Base-by-base conservation (phyloP, 2,113 vertebrate species). In the Regulus satrapa region DNA sequence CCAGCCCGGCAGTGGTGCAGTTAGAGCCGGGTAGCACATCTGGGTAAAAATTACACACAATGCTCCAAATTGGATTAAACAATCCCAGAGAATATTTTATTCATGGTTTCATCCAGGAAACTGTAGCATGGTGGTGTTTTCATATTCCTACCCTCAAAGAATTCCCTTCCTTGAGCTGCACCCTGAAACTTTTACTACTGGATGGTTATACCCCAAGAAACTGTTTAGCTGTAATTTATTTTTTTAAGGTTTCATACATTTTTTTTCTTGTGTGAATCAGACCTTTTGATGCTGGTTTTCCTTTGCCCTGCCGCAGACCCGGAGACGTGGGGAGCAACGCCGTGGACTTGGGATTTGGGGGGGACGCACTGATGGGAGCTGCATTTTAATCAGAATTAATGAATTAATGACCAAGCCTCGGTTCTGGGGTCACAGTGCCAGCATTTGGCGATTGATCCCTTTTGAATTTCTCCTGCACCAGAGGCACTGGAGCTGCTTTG, bases 361-460 rank as follows among this genome's bases (percentile, higher is more conserved):
- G 51, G 5, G 2, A 12, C 14, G 1, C 46, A 2, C 3, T 2
- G 36, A 9, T 40, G 69, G n/a, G 24, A 4, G 34, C 71, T 36
- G 75, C 43, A 5, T 84, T 92, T 89, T 59, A 61, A 59, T 88
- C 3, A 5, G 36, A 6, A 48, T 14, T 51, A 28, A 51, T 3
- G 36, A 6, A 48, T 14, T 51, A 28, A 51, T 3, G 31, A 4
- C 18, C 20, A 1, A 5, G 5, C 2, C 43, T n/a, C 36, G 1
- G 0, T 45, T 71, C 28, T 8, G 20, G 46, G 52, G 34, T 56
- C 20, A 4, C 14, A 1, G 2, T 5, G 59, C 10, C 59, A n/a
- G 0, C 32, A 0, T 43, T 62, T 75, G 18, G 7, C 12, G 5
- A 0, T 8, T 8, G n/a, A 3, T 3, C 3, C 34, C 43, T 52